Evolutionary conservation across 2,888 invertebrate genomes (phyloP), one percentile per base, ranked within the genome.

Genomic region (Stegana nigrithorax): DNA sequence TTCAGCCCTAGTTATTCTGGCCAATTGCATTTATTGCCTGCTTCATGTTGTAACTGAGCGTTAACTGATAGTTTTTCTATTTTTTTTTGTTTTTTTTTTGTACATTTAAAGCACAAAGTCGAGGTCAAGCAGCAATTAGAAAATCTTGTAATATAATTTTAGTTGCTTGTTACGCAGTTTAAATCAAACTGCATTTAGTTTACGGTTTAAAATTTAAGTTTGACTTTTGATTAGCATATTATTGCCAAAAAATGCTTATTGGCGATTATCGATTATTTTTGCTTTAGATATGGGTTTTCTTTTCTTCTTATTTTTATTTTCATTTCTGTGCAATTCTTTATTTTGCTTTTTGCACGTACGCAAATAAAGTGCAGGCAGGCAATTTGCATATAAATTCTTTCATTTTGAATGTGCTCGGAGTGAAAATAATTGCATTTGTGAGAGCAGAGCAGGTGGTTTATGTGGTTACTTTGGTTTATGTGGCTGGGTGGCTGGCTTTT

Each of bases 21-120:
- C 26, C 50, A 26, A 50, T 50, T 50, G 50, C 50, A 50, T 50
- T 50, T 26, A 50, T 50, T n/a, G n/a, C 50, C 27, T n/a, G 14
- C 25, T 50, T 50, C n/a, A 50, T 25, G 50, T 23, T 26, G 4
- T 14, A 26, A 50, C 50, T 26, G 12, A 14, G 50, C 26, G 26
- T 50, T 23, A 47, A n/a, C 1, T 26, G 14, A 5, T 17, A 42
- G 17, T 12, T 8, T 42, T 6, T 42, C n/a, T 42, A 7, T n/a
- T 42, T 42, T 14, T n/a, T 32, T 8, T 32, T n/a, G 32, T 32
- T 32, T 4, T n/a, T 32, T 32, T n/a, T 8, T n/a, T 32, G 32
- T 12, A 4, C 32, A 32, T 12, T n/a, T 12, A 32, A 2, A 32
- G 10, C 29, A 29, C 29, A 29, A 29, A 14, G 44, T 19, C 4